Conservation (phyloP, 2,888 invertebrate genomes). For the Schizaphis graminum region DNA sequence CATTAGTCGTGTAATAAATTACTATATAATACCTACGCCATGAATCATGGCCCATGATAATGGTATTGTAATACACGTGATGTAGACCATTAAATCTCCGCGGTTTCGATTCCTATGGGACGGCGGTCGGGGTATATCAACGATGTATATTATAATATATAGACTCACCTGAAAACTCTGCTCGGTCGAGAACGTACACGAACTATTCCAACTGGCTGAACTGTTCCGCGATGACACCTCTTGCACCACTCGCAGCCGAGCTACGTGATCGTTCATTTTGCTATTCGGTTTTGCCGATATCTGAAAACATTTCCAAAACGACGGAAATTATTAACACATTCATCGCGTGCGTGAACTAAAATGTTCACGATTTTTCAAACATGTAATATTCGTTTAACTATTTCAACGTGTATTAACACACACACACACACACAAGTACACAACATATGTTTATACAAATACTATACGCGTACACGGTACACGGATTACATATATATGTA, state of each 20-base stretch:
- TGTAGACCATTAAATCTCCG: background rate
- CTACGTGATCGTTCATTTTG: slow-evolving; percentile 59
- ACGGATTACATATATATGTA: background rate
- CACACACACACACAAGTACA: background rate
- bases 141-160: background rate
- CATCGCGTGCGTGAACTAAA: background rate
- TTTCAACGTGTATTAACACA: background rate
- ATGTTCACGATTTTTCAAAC: background rate
- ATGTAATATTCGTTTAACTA: background rate
- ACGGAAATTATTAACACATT: background rate
- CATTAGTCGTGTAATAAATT: background rate
- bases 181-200: slow-evolving; percentile 58
- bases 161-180: slow-evolving; percentile 47
- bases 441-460: background rate
- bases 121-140: too few relatives aligned
- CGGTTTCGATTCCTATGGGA: background rate
- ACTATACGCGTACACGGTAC: background rate
- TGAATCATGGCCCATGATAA: too few relatives aligned
- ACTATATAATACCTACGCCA: background rate
- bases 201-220: slow-evolving; percentile 63
- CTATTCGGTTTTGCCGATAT: slow-evolving; percentile 57
- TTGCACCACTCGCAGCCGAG: slow-evolving; percentile 59
- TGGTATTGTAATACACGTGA: slow-evolving; percentile 11
- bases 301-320: slow-evolving; percentile 1
- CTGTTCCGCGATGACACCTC: slow-evolving; percentile 60